These are phyloP conservation scores for Girardinichthys multiradiatus DNA, from an alignment of 2,113 vertebrate species.

Conservation along the genomic window DNA sequence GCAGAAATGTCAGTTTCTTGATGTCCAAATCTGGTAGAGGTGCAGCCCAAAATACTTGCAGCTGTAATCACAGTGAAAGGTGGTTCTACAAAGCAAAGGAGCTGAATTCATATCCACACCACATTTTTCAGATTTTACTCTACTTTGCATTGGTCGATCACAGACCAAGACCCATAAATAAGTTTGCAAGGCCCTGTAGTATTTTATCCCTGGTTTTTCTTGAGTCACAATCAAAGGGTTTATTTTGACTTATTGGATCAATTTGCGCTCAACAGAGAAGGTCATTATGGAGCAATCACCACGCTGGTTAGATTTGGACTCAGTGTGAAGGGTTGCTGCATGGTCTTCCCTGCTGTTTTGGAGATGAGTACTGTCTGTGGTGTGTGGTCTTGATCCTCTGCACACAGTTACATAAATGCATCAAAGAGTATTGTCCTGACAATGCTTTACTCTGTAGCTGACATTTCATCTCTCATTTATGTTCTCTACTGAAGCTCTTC, in stretches of 20 bases:
- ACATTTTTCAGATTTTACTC: no score
- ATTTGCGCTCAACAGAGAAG: not conserved
- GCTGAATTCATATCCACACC: no score
- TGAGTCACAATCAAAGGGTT: not conserved
- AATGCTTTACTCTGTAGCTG: not conserved
- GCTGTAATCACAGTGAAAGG: no score
- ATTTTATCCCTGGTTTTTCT: not conserved
- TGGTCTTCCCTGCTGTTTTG: not conserved
- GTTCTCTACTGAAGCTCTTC: not conserved
- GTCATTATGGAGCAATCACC: conserved; percentile 1
- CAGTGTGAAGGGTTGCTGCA: not conserved
- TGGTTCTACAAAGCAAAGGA: no score
- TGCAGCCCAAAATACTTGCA: no score
- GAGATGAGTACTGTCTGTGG: not conserved
- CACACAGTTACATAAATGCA: conserved; percentile 3
- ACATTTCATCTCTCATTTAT: not conserved
- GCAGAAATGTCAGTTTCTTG: no score
- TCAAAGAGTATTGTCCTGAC: conserved; percentile 4
- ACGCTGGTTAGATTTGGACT: not conserved
- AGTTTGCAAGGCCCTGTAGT: not conserved
- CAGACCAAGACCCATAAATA: no score
- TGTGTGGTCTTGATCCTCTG: not conserved
- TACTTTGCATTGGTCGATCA: no score
- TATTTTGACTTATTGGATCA: not conserved
- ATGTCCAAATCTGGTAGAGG: no score